Percentiles rank a stretch among this genome's conserved stretches.
Conservation (phyloP, 2,888 invertebrate species). For the Thyatira batis region DNA sequence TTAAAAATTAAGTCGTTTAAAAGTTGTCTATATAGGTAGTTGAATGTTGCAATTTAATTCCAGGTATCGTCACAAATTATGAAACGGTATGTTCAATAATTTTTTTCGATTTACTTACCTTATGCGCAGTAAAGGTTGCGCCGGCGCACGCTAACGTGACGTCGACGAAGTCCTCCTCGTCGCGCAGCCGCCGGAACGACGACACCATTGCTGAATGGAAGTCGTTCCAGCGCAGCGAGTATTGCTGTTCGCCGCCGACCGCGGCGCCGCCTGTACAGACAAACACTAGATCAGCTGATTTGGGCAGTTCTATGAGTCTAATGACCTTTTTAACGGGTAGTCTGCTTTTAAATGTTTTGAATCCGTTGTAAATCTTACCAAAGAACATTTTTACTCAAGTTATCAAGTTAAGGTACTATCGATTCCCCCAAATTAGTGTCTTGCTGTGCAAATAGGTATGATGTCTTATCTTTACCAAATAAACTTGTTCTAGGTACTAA, state of each 20-base stretch:
- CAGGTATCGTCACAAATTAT: no score
- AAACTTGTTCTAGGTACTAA: no score
- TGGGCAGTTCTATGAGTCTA: neutral
- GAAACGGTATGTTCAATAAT: no score
- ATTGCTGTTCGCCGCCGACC: constrained; percentile 89
- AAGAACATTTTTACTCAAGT: no score
- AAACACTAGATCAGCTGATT: constrained; percentile 19
- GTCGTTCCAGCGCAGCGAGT: constrained; percentile 97
- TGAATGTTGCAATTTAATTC: no score
- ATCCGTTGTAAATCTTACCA: neutral
- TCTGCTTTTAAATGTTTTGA: no score
- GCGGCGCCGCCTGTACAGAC: constrained; percentile 65
- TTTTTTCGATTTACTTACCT: no score
- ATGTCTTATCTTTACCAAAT: no score
- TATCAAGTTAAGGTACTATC: no score
- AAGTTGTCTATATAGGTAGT: no score
- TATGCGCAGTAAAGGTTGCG: constrained; percentile 94
- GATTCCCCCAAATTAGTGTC: no score
- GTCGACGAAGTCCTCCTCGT: constrained; percentile 96
- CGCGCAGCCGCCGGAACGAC: constrained; percentile 93
- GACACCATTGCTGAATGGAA: constrained; percentile 95
- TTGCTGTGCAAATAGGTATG: no score
- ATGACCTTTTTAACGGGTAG: neutral
- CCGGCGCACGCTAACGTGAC: constrained; percentile 96
- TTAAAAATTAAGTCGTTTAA: neutral